A percentile compares a stretch with the other conserved stretches of the same genome.
Evolutionary conservation across 2,797 vertebrate species (phyloP).

Genomic region (Silurus aristotelis): DNA sequence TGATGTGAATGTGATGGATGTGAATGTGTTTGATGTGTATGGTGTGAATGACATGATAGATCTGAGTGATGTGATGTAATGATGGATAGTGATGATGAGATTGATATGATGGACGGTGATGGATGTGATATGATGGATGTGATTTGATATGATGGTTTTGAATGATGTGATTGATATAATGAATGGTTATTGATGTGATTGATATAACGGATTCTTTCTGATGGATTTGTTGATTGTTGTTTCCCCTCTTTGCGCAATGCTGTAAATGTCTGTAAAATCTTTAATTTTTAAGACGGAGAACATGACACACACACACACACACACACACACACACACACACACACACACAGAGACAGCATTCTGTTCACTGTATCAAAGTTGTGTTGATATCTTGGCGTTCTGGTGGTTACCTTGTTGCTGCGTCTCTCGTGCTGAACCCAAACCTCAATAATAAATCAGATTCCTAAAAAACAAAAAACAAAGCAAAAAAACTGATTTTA

Average conservation of each 20-base stretch:
- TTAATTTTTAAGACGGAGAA: conserved; percentile 59
- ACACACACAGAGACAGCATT: neutral
- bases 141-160: too few species aligned
- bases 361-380: conserved; percentile 58
- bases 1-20: too few species aligned
- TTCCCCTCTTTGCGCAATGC: conserved; percentile 43
- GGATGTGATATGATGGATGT: too few species aligned
- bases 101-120: conserved; percentile 34
- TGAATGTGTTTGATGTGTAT: too few species aligned
- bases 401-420: conserved; percentile 65
- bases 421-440: conserved; percentile 68
- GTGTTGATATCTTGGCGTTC: conserved; percentile 61
- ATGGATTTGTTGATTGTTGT: conserved; percentile 34
- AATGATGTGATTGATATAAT: conserved; percentile 49
- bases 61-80: too few species aligned
- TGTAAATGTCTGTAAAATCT: conserved; percentile 60
- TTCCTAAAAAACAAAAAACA: too few species aligned
- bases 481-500: too few species aligned
- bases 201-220: conserved; percentile 42
- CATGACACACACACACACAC: conserved; percentile 19
- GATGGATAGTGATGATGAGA: conserved; percentile 30
- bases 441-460: conserved; percentile 67
- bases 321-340: conserved; percentile 21
- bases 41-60: too few species aligned
- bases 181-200: conserved; percentile 16